Base-by-base conservation (phyloP, 2,797 vertebrate species). In the Syncerus caffer region DNA sequence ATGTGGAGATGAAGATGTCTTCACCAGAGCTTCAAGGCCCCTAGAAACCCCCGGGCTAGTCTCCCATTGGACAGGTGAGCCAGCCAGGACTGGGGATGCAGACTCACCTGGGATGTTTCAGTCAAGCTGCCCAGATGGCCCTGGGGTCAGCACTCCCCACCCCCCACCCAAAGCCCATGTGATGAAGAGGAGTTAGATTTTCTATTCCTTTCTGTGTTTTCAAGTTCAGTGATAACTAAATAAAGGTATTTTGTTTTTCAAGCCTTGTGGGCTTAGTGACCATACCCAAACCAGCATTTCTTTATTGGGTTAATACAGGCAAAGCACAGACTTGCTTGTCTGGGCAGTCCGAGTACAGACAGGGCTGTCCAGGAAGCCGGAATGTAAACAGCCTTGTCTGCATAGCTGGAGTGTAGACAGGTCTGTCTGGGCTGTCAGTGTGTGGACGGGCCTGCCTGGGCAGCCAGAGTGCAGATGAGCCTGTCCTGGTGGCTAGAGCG, bases 221-320 rank as follows among this genome's bases (percentile, higher is more conserved):
- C n/a, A 78, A 95, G 95, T 7, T 88, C 83, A 79, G 19, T 62
- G 60, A 45, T 38, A 64, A 71, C 92, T 55, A 80, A 95, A 96
- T 97, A 97, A 98, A 98, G 19, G 12, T 38, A 9, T 85, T 89
- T 95, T 55, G 57, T 85, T 97, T 97, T 96, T 71, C 58, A 92
- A 83, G 92, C 57, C 67, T 60, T 76, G 38, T 11, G 16, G 53
- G 6, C 11, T 45, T 64, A 31, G 42, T 6, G 27, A 67, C 53
- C 53, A 25, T 21, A 50, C 50, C 51, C 31, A 29, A 57, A 76
- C 34, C 31, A 45, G 71, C 1, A 19, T 23, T 27, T 80, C 87
- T 80, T 93, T 42, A 34, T 0, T 12, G 64, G 21, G 47, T 50
- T 50, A 64, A 89, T 6, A 4, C 0, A 85, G 64, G 76, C 80